These are phyloP conservation scores for Pelvicachromis taeniatus DNA, from an alignment of 2,113 vertebrate genomes.

Conservation along the genomic window DNA sequence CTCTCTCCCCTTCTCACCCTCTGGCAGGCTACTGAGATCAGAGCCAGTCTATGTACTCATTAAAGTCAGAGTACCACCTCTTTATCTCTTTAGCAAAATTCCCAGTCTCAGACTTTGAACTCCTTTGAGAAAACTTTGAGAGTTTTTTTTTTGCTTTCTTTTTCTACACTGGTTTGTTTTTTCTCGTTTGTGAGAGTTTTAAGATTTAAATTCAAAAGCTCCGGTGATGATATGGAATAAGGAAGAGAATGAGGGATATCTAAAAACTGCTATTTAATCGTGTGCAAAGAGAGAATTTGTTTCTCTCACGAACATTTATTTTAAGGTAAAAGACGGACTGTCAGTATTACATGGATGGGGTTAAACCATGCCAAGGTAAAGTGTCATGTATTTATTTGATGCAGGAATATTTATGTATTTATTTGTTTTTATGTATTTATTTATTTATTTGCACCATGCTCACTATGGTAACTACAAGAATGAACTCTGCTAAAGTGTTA, in stretches of 20 bases:
- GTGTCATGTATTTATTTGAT: constrained; percentile 66
- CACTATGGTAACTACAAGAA: background rate
- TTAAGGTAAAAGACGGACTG: background rate
- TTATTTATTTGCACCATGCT: constrained; percentile 61
- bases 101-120: constrained; percentile 25
- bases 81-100: constrained; percentile 29
- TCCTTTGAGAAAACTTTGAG: background rate
- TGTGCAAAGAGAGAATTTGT: background rate
- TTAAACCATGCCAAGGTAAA: constrained; percentile 46
- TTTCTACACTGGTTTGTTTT: background rate
- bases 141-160: background rate
- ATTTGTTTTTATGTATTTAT: constrained; percentile 77
- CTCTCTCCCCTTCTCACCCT: constrained; percentile 23
- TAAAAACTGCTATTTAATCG: background rate
- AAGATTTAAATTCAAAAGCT: background rate
- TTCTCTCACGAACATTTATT: background rate
- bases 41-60: constrained; percentile 44
- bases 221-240: background rate
- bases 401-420: constrained; percentile 75
- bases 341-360: background rate
- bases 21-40: constrained; percentile 22
- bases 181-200: background rate
- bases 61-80: constrained; percentile 32
- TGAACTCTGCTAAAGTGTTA: constrained; percentile 21
- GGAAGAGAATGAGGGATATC: background rate